Conservation (phyloP, 2,797 vertebrate genomes). For the Xenops minutus region DNA sequence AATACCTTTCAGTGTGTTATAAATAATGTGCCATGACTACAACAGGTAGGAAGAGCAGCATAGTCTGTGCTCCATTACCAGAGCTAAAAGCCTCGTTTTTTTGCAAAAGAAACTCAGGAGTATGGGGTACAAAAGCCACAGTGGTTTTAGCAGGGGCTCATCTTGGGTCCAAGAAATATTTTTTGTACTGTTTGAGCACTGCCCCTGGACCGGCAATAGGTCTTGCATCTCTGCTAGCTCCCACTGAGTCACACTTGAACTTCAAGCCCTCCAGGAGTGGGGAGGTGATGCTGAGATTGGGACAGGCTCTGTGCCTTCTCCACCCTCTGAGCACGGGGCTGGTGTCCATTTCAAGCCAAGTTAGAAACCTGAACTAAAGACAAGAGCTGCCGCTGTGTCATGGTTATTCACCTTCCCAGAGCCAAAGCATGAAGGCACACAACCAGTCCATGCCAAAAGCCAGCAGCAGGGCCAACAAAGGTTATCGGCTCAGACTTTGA, state of each 20-base stretch:
- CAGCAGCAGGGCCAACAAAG: background rate
- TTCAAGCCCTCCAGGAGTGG: background rate
- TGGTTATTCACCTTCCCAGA: background rate
- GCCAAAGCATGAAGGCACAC: fast-evolving
- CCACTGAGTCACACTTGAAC: background rate
- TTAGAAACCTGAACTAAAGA: background rate
- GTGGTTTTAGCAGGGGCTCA: background rate
- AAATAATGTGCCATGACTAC: background rate
- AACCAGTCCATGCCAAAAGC: background rate
- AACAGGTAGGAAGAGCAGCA: background rate
- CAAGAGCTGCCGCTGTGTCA: fast-evolving
- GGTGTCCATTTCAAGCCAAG: background rate
- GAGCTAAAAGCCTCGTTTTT: background rate
- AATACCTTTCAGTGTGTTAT: background rate
- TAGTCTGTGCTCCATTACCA: background rate
- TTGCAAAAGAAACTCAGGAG: background rate
- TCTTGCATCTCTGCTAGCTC: background rate
- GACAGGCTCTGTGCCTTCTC: background rate
- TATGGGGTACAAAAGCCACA: background rate
- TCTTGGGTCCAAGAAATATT: background rate
- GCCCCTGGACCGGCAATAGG: fast-evolving
- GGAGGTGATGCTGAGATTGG: background rate
- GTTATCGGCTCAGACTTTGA: background rate
- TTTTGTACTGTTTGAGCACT: background rate
- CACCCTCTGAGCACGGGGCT: fast-evolving